phyloP scores from a whole-genome alignment of 1,140 invertebrate genomes.

The Eupristina koningsbergeri region DNA sequence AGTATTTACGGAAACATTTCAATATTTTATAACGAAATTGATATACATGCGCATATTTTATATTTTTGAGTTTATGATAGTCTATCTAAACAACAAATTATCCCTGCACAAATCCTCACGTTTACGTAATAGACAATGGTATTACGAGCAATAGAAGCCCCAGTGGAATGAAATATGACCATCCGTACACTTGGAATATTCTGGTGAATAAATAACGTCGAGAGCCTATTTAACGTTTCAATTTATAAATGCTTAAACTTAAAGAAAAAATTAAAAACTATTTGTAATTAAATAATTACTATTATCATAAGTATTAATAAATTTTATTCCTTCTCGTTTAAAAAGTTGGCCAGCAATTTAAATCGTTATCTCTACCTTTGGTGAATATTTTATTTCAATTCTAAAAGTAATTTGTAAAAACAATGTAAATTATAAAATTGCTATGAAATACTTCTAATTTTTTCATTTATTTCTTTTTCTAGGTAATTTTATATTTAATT shows the following conservation, averaged over 20 bases:
- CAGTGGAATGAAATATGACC: slow-evolving; percentile 29
- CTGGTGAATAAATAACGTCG: slow-evolving; percentile 25
- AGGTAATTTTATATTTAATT: no score
- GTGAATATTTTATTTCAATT: no score
- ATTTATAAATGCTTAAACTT: neutral
- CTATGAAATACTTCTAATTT: no score
- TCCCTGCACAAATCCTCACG: slow-evolving; percentile 5
- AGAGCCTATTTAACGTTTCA: slow-evolving; percentile 7
- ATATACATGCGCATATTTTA: neutral
- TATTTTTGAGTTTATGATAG: slow-evolving; percentile 4
- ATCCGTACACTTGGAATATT: neutral
- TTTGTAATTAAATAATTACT: neutral
- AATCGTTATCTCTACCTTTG: no score
- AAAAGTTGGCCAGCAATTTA: no score
- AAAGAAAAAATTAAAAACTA: neutral
- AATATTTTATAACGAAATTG: neutral
- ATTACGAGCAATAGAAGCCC: slow-evolving; percentile 32
- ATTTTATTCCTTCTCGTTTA: no score
- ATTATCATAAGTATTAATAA: no score
- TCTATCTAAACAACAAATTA: slow-evolving; percentile 16
- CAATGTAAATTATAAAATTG: no score
- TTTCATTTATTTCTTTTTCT: no score
- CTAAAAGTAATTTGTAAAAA: no score
- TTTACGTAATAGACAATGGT: slow-evolving; percentile 28
- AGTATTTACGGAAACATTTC: neutral